These are phyloP conservation scores for Mesoligia furuncula DNA, from an alignment of 2,888 invertebrate genomes.

Conservation along the genomic window DNA sequence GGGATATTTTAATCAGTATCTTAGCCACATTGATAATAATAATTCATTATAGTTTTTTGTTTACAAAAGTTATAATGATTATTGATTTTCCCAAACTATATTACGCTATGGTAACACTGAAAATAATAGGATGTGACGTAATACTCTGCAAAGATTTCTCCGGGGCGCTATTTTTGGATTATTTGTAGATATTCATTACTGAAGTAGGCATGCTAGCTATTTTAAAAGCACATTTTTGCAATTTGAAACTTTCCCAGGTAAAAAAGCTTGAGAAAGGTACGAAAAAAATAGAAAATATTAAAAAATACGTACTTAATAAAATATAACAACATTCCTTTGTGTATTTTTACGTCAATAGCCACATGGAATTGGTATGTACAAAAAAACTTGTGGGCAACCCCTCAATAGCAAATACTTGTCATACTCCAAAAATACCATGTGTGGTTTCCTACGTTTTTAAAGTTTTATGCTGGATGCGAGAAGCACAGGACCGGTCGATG, in stretches of 20 bases:
- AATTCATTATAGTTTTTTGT: conserved; percentile 34
- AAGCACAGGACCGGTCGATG: not conserved
- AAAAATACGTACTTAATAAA: not conserved
- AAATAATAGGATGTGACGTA: conserved; percentile 81
- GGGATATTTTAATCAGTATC: conserved; percentile 24
- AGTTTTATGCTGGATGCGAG: not conserved
- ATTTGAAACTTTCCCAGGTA: conserved; percentile 86
- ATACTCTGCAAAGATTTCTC: conserved; percentile 68
- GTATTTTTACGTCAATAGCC: not conserved
- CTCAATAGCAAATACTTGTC: not conserved
- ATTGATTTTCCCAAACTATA: conserved; percentile 53
- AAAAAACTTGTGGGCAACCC: not conserved
- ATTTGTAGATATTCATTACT: conserved; percentile 79
- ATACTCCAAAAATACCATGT: conserved; percentile 10
- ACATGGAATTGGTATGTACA: not conserved
- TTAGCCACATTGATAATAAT: conserved; percentile 11
- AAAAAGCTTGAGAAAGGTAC: conserved; percentile 24
- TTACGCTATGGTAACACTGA: conserved; percentile 73
- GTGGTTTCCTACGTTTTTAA: not conserved
- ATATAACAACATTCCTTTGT: not conserved
- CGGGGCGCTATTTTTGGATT: conserved; percentile 89
- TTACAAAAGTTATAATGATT: conserved; percentile 42
- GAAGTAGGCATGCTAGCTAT: conserved; percentile 82
- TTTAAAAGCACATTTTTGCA: conserved; percentile 88
- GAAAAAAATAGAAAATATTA: not conserved